Evolutionary conservation across 2,797 vertebrate genomes (phyloP), one percentile per base, ranked within the genome.

Genomic region (Lophius americanus): DNA sequence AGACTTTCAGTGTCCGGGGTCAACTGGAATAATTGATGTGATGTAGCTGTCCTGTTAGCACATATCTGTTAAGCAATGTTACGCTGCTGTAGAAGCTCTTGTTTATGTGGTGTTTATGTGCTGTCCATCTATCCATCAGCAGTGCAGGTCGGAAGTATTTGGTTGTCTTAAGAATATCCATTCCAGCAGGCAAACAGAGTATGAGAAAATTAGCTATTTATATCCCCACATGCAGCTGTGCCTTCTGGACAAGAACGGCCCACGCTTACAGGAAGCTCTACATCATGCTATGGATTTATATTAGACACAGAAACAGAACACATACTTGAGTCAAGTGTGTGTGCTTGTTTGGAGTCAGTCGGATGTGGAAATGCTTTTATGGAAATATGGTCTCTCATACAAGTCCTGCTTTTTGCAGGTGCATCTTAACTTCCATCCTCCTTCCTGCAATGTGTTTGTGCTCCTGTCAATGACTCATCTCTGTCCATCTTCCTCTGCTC

Each of bases 171-270:
- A 79, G 82, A 84, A 87, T 87, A 87, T 88, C 88, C 78, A 86
- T 92, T 89, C 86, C 88, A 85, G 76, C 68, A 41, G 77, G 83
- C 79, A 90, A 91, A 92, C 85, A 90, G 73, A 84, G 70, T 36
- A 14, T 79, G 77, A 84, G 78, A 81, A 78, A 84, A 90, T 90
- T 82, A 88, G 85, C 85, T 92, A 92, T 93, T 92, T 92, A 91
- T 90, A 90, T 82, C 69, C 55, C 61, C 47, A 61, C 78, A 63
- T 68, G 73, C 49, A 13, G 46, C 68, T 49, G 64, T 78, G 76
- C 79, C 86, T 32, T 43, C 83, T 46, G 82, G 88, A 83, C 86
- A 84, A 64, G 68, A 79, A 71, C 54, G 46, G 57, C 46, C 67
- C 7, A 39, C 11, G 58, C 70, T 79, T 64, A 82, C 74, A 76